phyloP scores from a whole-genome alignment of 2,797 vertebrate genomes.

The Gallinago nigripennis region DNA sequence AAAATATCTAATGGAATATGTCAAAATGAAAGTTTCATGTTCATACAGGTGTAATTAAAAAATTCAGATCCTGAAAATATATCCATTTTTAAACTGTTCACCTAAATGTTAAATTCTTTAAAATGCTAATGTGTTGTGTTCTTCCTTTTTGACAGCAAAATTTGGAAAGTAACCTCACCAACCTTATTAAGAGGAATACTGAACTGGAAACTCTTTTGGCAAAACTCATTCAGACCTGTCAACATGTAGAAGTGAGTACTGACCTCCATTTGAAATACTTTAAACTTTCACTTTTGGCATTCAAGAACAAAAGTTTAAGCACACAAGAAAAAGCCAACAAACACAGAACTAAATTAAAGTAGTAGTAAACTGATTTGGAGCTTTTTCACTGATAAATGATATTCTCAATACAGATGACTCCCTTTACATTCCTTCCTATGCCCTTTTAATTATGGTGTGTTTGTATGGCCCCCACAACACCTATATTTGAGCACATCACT shows the following conservation, averaged over 20 bases:
- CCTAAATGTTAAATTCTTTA: background rate
- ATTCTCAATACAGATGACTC: background rate
- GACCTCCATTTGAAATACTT: background rate
- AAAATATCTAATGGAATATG: background rate
- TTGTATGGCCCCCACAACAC: background rate
- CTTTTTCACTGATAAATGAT: background rate
- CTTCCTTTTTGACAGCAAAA: constrained; percentile 86
- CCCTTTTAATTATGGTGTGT: background rate
- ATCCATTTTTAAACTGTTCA: background rate
- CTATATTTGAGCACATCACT: background rate
- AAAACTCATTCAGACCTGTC: constrained; percentile 98
- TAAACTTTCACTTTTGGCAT: background rate
- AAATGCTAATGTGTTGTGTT: constrained; percentile 20
- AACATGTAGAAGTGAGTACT: constrained; percentile 94
- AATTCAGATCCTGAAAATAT: background rate
- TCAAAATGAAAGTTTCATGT: background rate
- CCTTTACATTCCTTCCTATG: background rate
- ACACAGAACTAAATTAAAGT: background rate
- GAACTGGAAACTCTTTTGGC: constrained; percentile 97
- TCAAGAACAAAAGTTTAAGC: background rate
- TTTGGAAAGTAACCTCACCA: constrained; percentile 94
- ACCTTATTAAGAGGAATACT: constrained; percentile 97
- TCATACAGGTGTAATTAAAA: background rate
- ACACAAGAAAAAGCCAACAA: background rate
- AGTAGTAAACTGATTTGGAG: background rate